Conservation (phyloP, 2,797 vertebrate species). For the Sebastes nivosus region DNA sequence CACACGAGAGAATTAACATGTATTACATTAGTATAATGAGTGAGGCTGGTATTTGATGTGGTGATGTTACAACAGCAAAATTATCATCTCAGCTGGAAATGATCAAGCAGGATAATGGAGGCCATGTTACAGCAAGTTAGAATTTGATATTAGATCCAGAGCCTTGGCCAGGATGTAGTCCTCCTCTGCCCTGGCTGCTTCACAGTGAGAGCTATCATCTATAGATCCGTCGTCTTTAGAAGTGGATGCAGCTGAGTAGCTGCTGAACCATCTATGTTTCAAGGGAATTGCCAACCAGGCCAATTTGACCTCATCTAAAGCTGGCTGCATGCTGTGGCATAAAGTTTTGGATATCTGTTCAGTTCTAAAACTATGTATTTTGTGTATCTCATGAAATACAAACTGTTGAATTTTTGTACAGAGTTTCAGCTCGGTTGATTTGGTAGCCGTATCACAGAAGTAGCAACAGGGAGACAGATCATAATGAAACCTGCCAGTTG, state of each 20-base stretch:
- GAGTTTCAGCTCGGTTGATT: constrained; percentile 15
- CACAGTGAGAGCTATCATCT: constrained; percentile 17
- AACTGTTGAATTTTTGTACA: background rate
- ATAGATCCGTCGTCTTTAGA: constrained; percentile 15
- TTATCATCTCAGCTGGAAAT: background rate
- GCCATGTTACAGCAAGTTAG: background rate
- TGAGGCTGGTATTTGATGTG: background rate
- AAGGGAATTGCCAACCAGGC: background rate
- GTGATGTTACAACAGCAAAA: background rate
- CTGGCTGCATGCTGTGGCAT: background rate
- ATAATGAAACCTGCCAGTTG: constrained; percentile 40
- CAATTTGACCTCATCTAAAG: background rate
- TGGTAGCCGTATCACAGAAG: constrained; percentile 18
- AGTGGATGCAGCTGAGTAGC: constrained; percentile 10
- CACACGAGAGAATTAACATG: background rate
- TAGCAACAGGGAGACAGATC: constrained; percentile 14
- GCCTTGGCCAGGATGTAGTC: constrained; percentile 1
- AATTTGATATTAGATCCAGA: constrained; percentile 23
- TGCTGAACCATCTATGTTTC: background rate
- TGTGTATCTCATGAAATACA: background rate
- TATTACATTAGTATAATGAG: background rate
- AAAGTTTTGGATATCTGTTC: background rate
- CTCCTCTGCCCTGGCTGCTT: constrained; percentile 15
- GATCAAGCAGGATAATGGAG: constrained; percentile 10
- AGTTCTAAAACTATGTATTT: background rate